Percentiles rank a stretch among this genome's conserved stretches.
Evolutionary conservation across 2,797 vertebrate species (phyloP).

Genomic region (Alauda arvensis): DNA sequence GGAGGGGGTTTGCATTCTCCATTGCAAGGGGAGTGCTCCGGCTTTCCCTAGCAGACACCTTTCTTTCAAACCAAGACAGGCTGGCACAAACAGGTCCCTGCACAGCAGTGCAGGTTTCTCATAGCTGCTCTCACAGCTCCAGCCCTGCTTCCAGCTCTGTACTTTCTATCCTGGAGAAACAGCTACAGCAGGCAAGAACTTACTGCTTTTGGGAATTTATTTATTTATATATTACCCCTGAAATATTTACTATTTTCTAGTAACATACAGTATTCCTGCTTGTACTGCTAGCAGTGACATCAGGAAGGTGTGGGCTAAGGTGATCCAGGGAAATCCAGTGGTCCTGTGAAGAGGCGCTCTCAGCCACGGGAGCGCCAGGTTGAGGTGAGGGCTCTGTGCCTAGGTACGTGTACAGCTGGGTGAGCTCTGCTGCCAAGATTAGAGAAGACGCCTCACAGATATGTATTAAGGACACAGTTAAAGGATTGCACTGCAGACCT

Average conservation of each 20-base stretch:
- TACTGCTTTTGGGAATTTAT: neutral
- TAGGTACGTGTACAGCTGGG: neutral
- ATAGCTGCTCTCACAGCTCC: neutral
- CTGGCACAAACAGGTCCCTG: no score
- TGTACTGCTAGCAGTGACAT: neutral
- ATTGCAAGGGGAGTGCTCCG: no score
- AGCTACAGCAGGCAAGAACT: neutral
- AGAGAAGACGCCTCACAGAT: neutral
- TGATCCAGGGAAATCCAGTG: neutral
- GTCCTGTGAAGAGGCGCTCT: neutral
- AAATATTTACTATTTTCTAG: neutral
- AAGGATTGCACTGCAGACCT: neutral
- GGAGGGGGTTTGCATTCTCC: no score
- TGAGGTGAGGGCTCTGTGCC: no score
- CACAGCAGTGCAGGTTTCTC: no score
- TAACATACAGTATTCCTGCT: neutral
- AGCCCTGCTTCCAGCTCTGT: neutral
- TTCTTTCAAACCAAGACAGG: no score
- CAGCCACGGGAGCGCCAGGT: neutral
- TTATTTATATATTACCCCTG: neutral
- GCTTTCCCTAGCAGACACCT: no score
- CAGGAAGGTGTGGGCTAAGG: neutral
- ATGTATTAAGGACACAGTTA: no score
- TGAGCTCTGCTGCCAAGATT: neutral
- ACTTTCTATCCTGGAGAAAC: neutral